Conservation (phyloP, 2,888 invertebrate species). For the Tipula vernalis region DNA sequence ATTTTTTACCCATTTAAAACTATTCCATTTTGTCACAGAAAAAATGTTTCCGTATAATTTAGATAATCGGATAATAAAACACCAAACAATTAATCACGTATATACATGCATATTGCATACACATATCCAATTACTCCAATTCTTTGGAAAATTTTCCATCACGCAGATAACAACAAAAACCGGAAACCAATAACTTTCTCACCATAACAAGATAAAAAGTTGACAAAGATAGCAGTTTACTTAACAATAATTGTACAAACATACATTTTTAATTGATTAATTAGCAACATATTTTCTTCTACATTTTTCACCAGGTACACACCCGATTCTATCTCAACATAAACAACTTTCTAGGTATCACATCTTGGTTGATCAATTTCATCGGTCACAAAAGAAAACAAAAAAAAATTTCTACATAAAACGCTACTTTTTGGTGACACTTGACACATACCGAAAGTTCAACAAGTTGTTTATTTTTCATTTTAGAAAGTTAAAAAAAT, state of each 20-base stretch:
- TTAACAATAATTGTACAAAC: neutral
- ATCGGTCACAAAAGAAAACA: neutral
- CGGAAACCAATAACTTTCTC: neutral
- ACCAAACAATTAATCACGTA: neutral
- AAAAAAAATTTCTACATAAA: neutral
- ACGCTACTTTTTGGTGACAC: neutral
- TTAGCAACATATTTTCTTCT: neutral
- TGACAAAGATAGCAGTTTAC: neutral
- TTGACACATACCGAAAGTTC: neutral
- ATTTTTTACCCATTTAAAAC: no score
- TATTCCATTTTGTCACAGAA: no score
- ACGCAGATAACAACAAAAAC: neutral
- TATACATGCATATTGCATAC: neutral
- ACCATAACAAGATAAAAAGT: neutral
- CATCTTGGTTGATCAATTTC: neutral
- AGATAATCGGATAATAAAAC: neutral
- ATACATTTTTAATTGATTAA: neutral
- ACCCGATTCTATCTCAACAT: neutral
- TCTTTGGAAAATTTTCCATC: neutral
- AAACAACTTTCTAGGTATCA: neutral
- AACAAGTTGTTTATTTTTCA: neutral
- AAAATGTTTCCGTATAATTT: no score
- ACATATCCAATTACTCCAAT: neutral
- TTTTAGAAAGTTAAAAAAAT: neutral
- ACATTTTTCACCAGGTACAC: neutral